Base-by-base conservation (phyloP, 1,140 invertebrate genomes). In the Anastatus disparis region DNA sequence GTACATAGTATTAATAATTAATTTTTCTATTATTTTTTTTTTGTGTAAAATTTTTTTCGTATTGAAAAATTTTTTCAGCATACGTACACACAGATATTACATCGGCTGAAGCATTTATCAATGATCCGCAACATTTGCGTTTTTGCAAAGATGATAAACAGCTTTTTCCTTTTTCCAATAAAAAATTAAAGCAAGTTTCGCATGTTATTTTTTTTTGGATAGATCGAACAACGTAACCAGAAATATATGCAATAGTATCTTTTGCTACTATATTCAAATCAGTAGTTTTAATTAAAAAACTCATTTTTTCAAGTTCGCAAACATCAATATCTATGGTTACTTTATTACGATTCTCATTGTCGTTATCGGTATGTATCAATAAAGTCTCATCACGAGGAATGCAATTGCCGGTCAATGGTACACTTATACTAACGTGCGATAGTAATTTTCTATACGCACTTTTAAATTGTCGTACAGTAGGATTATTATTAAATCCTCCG, bases 401-500 rank as follows among this genome's bases (percentile, higher is more conserved):
- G 27, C 58, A 61, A 15, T 61, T 61, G 0, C 38, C 35, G 2
- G 35, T 44, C 4, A 61, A 44, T 4, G 40, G 24, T 3, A 61
- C 58, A 3, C 24, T 61, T 27, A 46, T 61, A 0, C 13, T 20
- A 1, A 61, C 38, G 22, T 61, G 58, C 3, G 13, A 20, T n/a
- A 61, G 3, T 3, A 61, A 24, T 44, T 61, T 44, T 22, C 24
- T 35, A 13, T 61, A 61, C 2, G 58, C 58, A 46, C 40, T 61
- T n/a, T 61, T 61, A n/a, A 61, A 61, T 27, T 61, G 58, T 8
- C 22, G 9, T 26, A n/a, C 58, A 1, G 35, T 61, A 6, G 40
- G 58, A n/a, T 61, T 61, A 27, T 61, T 61, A 44, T 46, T 61
- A 22, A 61, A 61, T 10, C 58, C 40, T 1, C 58, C 40, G 7